phyloP scores from a whole-genome alignment of 1,140 invertebrate species.

The Drosophila punjabiensis region DNA sequence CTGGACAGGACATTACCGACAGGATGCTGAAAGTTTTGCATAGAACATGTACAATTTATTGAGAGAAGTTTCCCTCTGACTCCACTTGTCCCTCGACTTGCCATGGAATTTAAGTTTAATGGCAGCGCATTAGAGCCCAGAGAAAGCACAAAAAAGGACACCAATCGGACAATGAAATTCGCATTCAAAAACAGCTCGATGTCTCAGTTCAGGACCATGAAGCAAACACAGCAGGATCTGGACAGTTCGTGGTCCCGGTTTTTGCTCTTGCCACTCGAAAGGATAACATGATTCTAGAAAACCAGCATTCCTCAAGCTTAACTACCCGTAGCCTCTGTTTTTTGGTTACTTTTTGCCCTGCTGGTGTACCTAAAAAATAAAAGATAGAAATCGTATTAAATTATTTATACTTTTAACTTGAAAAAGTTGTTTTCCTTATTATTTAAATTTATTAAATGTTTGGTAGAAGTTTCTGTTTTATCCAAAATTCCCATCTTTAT shows the following conservation, averaged over 20 bases:
- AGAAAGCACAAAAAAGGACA: conserved; percentile 12
- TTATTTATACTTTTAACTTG: background rate
- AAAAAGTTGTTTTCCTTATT: background rate
- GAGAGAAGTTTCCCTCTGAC: conserved; percentile 10
- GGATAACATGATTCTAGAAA: conserved; percentile 58
- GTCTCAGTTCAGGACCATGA: conserved; percentile 17
- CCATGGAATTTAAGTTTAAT: conserved; percentile 33
- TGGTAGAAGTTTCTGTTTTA: background rate
- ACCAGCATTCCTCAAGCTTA: conserved; percentile 26
- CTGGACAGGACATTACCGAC: conserved; percentile 46
- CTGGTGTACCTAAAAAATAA: background rate
- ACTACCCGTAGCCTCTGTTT: conserved; percentile 7
- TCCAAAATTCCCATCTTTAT: background rate
- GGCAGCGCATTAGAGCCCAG: conserved; percentile 17
- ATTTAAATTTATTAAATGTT: background rate
- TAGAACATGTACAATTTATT: conserved; percentile 54
- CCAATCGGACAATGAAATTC: conserved; percentile 45
- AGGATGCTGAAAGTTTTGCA: conserved; percentile 42
- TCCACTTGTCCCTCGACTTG: conserved; percentile 1
- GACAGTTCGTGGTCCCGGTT: background rate
- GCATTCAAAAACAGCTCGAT: conserved; percentile 20
- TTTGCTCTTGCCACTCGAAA: conserved; percentile 37
- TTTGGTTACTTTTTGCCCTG: background rate
- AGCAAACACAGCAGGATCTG: conserved; percentile 31
- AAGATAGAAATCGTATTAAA: background rate